Evolutionary conservation across 2,888 invertebrate species (phyloP), one percentile per base, ranked within the genome.

Genomic region (Spilosoma lubricipeda): DNA sequence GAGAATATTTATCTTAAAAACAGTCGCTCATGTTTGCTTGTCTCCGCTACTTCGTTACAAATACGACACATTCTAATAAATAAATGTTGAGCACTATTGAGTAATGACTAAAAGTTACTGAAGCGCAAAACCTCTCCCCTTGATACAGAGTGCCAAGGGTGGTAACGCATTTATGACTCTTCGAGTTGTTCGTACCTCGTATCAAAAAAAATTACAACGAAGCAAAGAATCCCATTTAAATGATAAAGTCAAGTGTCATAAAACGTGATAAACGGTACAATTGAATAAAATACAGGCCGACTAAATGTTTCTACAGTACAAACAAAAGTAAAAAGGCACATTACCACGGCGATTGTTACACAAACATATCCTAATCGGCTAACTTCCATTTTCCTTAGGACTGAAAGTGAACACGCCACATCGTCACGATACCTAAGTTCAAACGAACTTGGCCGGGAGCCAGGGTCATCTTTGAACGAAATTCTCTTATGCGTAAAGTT

Each of bases 371-470:
- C 56, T 64, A 68, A 64, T 64, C 59, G 71, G 59, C 27, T 59
- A 64, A 36, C 48, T 67, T 63, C 27, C 52, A 73, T 64, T 64
- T 64, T 45, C 33, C 27, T 45, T 11, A 59, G 63, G 67, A 73
- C 63, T 27, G 72, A 68, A 68, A 73, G 72, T 33, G 73, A 71
- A 70, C 76, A 77, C 74, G 59, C 73, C 73, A 65, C 71, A 42
- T 74, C 48, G 59, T 65, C 68, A 72, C 71, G 45, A 65, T 64
- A 72, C 39, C 30, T 45, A 70, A 23, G 59, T 75, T 56, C 66
- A 73, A 74, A 72, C 59, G 56, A 76, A 67, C 33, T 67, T 79
- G 82, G 82, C 73, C 56, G 13, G 2, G 3, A 36, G 83, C 83
- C 82, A 81, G 64, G 11, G 5, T 59, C 3, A 68, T 76, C 76